Evolutionary conservation across 2,888 invertebrate species (phyloP), one percentile per base, ranked within the genome.

Genomic region (Phaonia tiefii): DNA sequence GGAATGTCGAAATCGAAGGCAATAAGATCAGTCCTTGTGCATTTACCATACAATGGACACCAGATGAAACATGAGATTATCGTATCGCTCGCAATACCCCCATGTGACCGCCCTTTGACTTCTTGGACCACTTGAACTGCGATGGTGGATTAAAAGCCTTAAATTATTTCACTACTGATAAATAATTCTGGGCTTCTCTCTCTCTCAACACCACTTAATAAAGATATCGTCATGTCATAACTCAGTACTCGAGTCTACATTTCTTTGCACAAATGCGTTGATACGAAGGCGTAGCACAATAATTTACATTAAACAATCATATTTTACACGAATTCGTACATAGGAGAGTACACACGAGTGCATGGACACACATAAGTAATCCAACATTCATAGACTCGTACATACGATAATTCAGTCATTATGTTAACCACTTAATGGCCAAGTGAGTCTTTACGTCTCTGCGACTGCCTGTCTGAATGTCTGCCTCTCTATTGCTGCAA

Each of bases 221-320:
- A 63, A 63, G 63, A 63, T 63, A 63, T 63, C 42, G 17, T 2
- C 54, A n/a, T 13, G 69, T 39, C 69, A 54, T 69, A 54, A 69
- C 13, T 69, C 26, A 31, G 31, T 31, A 5, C 4, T 3, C 31
- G 31, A 31, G 31, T 31, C 3, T 8, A 54, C 37, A 69, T 54
- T 69, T 42, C 7, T 17, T 54, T 5, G 22, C 22, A n/a, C 37
- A 10, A 69, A 69, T 69, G 54, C 54, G 69, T 69, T 54, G 54
- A 69, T 54, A 69, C 42, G 20, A 69, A 69, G 54, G 69, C 69
- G 69, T 39, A 42, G 20, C 54, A 42, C 39, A 54, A 15, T 31
- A 69, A 69, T 63, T 63, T 69, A 54, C 46, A 44, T 25, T 65
- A 46, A 46, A 65, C 22, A 42, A 25, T 46, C 46, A 56, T 26